Conservation (phyloP, 2,888 invertebrate genomes). For the Leptinotarsa haldemani region DNA sequence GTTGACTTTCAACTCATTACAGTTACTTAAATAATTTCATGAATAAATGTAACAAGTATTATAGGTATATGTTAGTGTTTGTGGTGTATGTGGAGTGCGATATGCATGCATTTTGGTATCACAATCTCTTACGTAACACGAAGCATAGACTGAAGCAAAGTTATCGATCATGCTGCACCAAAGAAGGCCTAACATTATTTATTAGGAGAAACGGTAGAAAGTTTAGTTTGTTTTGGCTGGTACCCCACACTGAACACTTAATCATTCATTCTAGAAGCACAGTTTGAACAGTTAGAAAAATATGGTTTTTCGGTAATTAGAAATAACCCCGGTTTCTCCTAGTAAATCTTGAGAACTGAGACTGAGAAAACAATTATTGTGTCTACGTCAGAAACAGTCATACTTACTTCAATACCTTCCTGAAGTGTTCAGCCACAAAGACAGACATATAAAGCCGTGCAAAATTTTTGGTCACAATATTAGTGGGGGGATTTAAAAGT, state of each 20-base stretch:
- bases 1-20: no score
- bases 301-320: no score
- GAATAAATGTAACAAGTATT: no score
- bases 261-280: no score
- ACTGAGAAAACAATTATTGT: not conserved
- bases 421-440: slow-evolving; percentile 62
- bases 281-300: no score
- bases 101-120: slow-evolving; percentile 5
- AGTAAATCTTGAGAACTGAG: not conserved
- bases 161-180: not conserved
- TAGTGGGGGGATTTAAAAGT: slow-evolving; percentile 21
- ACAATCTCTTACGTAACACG: not conserved
- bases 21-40: no score
- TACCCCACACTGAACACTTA: no score
- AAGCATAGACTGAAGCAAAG: slow-evolving; percentile 3
- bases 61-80: not conserved
- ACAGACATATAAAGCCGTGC: slow-evolving; percentile 66
- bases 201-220: no score
- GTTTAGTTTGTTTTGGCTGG: no score
- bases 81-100: slow-evolving; percentile 6
- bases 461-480: slow-evolving; percentile 52
- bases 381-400: slow-evolving; percentile 2
- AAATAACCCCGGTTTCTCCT: no score
- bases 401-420: slow-evolving; percentile 69
- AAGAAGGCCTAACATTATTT: not conserved